A percentile compares a stretch with the other conserved stretches of the same genome.
Conservation (phyloP, 2,797 vertebrate genomes). For the Ptychadena robeensis region DNA sequence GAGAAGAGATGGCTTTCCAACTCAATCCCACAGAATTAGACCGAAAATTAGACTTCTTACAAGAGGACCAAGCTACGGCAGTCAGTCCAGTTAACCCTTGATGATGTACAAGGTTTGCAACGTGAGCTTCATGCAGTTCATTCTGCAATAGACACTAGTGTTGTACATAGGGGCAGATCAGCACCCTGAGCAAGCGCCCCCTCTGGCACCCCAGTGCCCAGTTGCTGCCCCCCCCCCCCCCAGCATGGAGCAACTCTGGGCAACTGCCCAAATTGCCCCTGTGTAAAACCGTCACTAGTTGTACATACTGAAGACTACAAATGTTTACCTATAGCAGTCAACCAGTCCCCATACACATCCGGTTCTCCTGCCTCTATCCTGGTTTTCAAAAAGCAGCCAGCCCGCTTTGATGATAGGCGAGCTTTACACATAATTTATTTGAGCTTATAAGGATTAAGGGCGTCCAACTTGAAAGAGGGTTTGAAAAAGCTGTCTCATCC, state of each 20-base stretch:
- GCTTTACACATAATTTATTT: neutral
- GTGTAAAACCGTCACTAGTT: too few species aligned
- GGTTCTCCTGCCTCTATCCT: neutral
- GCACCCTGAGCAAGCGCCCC: too few species aligned
- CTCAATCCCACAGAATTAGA: neutral
- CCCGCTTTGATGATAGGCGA: neutral
- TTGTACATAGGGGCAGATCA: too few species aligned
- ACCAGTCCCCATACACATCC: neutral
- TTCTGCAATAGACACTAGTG: too few species aligned
- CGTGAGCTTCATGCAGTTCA: too few species aligned
- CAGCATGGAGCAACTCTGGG: too few species aligned
- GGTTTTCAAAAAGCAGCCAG: neutral
- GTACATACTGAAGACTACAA: neutral
- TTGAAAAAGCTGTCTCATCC: neutral
- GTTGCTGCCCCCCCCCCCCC: too few species aligned
- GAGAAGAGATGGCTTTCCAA: neutral
- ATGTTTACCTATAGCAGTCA: neutral
- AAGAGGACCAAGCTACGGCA: neutral
- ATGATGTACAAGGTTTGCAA: too few species aligned
- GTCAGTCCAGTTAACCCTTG: too few species aligned
- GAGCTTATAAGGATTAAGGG: neutral
- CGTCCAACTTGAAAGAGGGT: neutral
- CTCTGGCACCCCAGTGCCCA: too few species aligned
- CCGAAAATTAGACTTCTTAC: neutral
- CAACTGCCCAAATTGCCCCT: too few species aligned